Evolutionary conservation across 2,113 vertebrate genomes (phyloP), one percentile per base, ranked within the genome.

Genomic region (Herpailurus yagouaroundi): DNA sequence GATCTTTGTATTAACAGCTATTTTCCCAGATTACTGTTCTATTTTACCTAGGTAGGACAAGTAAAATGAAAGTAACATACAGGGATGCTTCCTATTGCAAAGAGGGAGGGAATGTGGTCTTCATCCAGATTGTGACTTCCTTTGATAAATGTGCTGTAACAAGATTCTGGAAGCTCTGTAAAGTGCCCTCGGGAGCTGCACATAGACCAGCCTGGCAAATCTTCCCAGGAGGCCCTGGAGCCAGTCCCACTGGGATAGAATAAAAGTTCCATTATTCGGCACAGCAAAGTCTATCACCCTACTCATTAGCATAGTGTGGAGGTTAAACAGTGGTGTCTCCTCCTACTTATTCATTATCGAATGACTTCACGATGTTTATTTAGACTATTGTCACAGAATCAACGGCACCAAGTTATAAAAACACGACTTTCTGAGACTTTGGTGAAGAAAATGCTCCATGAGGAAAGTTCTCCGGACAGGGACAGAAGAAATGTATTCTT

Each of bases 291-390:
- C 98, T 96, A 84, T 97, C 92, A 95, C 89, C 86, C 94, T 82
- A 76, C 94, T 97, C 91, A 97, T 98, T 98, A 98, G 91, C 98
- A 97, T 97, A 98, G 96, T 98, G 98, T 98, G 97, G 96, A 98
- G 98, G 97, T 97, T 98, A 98, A 98, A 98, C 94, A 97, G 91
- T 95, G 38, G 92, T 84, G 80, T 97, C 98, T 97, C 95, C 97
- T 98, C 76, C 94, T 94, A 91, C 80, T 98, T 98, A 97, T 27
- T 97, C 95, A 98, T 98, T 95, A 98, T 97, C 96, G 97, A 98
- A 98, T 98, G 97, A 97, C 97, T 97, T 98, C 95, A 94, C 4
- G 2, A 33, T 95, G 45, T 98, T 98, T 98, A 97, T 97, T 98
- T 97, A 98, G 95, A 92, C 50, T 76, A 4, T 83, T 98, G 33